phyloP scores from a whole-genome alignment of 2,888 invertebrate genomes.

The Cheilosia vulpina region DNA sequence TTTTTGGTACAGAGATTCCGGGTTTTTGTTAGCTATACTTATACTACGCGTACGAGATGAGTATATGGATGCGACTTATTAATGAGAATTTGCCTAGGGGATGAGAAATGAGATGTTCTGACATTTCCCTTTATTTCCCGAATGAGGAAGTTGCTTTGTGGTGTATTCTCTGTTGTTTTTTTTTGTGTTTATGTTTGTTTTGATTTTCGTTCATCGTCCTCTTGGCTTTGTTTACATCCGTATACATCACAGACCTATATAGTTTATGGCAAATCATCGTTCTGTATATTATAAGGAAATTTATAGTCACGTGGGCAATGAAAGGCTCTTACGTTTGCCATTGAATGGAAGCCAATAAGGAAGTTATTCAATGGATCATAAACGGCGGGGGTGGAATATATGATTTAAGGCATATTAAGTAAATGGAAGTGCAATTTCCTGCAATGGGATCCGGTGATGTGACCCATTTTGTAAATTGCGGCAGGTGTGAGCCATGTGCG shows the following conservation, averaged over 20 bases:
- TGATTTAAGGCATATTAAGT: slow-evolving; percentile 1
- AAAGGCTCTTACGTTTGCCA: slow-evolving; percentile 20
- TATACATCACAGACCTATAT: not conserved
- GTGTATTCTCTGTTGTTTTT: slow-evolving; percentile 30
- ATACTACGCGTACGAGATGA: too few species aligned
- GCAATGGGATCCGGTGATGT: too few species aligned
- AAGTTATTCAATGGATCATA: slow-evolving; percentile 35
- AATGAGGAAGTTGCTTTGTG: slow-evolving; percentile 51
- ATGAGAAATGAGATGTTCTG: slow-evolving; percentile 57
- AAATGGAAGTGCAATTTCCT: not conserved
- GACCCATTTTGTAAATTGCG: too few species aligned
- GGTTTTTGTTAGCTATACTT: slow-evolving; percentile 19
- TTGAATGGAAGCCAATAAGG: slow-evolving; percentile 57
- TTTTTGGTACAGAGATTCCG: slow-evolving; percentile 43
- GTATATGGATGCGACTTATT: slow-evolving; percentile 50
- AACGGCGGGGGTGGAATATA: not conserved
- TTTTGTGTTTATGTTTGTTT: slow-evolving; percentile 46
- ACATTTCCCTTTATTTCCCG: slow-evolving; percentile 64
- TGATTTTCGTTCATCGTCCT: slow-evolving; percentile 53
- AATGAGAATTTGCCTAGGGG: slow-evolving; percentile 25
- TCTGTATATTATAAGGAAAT: not conserved
- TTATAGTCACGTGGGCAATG: slow-evolving; percentile 31
- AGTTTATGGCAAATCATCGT: slow-evolving; percentile 22
- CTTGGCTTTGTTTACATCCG: slow-evolving; percentile 10
- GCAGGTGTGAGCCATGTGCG: too few species aligned